Evolutionary conservation across 1,140 invertebrate species (phyloP).

Genomic region (Lucilia sericata): DNA sequence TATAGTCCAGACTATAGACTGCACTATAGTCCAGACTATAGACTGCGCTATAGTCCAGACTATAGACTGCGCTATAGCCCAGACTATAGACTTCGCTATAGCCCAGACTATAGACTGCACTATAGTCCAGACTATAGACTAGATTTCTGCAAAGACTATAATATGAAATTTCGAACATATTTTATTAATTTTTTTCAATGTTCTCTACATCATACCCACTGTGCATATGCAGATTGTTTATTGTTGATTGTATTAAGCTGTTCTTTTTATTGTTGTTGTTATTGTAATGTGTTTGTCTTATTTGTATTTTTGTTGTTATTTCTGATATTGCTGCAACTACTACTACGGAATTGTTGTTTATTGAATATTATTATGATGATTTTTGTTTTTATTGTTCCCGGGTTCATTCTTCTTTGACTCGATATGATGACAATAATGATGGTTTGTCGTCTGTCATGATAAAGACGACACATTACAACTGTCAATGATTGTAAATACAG

Average conservation of each 20-base stretch:
- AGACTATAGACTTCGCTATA: too few species aligned
- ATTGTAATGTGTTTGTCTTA: not conserved
- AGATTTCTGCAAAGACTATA: too few species aligned
- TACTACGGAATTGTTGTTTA: not conserved
- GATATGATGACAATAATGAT: slow-evolving; percentile 2
- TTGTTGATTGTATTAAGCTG: not conserved
- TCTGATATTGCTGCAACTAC: not conserved
- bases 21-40: too few species aligned
- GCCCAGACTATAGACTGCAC: too few species aligned
- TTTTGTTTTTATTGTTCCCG: not conserved
- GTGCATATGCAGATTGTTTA: not conserved
- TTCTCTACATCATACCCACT: too few species aligned
- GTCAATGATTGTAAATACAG: slow-evolving; percentile 40
- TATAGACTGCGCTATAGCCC: too few species aligned
- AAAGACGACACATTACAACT: slow-evolving; percentile 41
- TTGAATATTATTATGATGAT: slow-evolving; percentile 1
- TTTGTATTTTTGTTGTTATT: not conserved
- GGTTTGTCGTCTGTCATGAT: slow-evolving; percentile 40
- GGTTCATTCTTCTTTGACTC: too few species aligned
- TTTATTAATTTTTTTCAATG: too few species aligned
- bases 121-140: too few species aligned
- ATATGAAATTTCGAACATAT: too few species aligned
- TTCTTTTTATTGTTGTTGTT: not conserved
- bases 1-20: too few species aligned
- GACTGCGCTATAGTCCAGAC: too few species aligned